Conservation (phyloP, 2,888 invertebrate species). For the Standfussiana lucernea region DNA sequence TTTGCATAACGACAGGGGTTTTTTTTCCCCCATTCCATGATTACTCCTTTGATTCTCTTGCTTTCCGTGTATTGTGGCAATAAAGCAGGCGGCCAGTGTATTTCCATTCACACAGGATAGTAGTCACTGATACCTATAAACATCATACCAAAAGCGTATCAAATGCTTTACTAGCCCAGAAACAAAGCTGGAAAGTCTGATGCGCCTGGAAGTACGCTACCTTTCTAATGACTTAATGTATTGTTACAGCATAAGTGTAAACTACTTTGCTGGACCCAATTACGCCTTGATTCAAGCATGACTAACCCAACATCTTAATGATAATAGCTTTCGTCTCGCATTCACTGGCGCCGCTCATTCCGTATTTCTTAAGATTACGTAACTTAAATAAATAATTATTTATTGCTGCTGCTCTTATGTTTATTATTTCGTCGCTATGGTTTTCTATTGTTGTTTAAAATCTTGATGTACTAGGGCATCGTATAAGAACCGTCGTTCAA, state of each 20-base stretch:
- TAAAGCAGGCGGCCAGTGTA: background rate
- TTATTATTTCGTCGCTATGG: constrained; percentile 25
- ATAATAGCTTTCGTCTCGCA: constrained; percentile 43
- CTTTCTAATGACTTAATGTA: constrained; percentile 8
- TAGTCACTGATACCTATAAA: too few species aligned
- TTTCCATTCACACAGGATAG: background rate
- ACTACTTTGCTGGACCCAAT: constrained; percentile 31
- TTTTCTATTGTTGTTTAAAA: constrained; percentile 10
- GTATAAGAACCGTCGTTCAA: background rate
- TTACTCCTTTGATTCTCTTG: background rate
- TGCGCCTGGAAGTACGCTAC: background rate
- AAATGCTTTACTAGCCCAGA: background rate
- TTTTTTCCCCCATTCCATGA: background rate
- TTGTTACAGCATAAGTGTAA: constrained; percentile 32
- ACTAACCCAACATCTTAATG: constrained; percentile 28
- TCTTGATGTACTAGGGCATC: background rate
- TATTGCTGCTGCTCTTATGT: constrained; percentile 29
- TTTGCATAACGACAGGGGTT: background rate
- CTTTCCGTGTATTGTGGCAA: background rate
- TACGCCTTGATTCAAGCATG: constrained; percentile 25
- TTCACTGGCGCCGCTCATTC: constrained; percentile 39
- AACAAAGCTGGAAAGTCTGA: background rate
- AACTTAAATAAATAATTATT: constrained; percentile 38
- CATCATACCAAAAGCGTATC: too few species aligned
- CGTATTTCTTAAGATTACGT: constrained; percentile 53